phyloP scores from a whole-genome alignment of 2,888 invertebrate species.

The Automeris io region DNA sequence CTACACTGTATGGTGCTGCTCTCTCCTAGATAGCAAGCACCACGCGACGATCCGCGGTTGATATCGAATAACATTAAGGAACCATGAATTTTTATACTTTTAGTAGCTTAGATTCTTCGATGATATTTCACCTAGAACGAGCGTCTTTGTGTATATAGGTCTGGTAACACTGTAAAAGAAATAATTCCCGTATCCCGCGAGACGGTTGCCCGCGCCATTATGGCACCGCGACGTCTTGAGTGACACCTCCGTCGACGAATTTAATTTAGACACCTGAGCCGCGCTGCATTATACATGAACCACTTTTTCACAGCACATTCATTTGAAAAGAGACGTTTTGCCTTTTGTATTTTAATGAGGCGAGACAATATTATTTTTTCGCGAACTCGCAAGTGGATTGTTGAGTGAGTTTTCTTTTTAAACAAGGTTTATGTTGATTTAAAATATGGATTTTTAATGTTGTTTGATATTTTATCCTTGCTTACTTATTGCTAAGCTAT shows the following conservation, averaged over 20 bases:
- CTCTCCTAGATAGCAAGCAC: too few relatives aligned
- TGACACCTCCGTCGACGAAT: constrained; percentile 54
- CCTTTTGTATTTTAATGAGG: constrained; percentile 53
- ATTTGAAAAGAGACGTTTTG: constrained; percentile 28
- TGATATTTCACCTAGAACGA: too few relatives aligned
- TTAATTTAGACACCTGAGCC: constrained; percentile 58
- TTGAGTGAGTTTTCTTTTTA: constrained; percentile 8
- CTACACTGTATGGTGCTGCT: too few relatives aligned
- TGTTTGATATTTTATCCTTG: background rate
- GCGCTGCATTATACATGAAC: constrained; percentile 57
- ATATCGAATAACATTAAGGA: too few relatives aligned
- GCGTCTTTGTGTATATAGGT: too few relatives aligned
- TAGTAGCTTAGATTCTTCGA: too few relatives aligned
- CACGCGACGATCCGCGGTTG: too few relatives aligned
- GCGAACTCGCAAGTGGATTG: constrained; percentile 10
- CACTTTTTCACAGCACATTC: constrained; percentile 41
- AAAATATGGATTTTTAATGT: background rate
- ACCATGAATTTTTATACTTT: too few relatives aligned
- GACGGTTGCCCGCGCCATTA: constrained; percentile 8
- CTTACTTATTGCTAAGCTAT: background rate
- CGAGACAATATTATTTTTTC: constrained; percentile 33
- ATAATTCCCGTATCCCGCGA: constrained; percentile 5
- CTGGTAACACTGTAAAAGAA: background rate
- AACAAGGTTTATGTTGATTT: constrained; percentile 5
- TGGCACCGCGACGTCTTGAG: constrained; percentile 38